These are phyloP conservation scores for Drosophila ercepeae DNA, from an alignment of 1,140 invertebrate genomes.

Conservation along the genomic window DNA sequence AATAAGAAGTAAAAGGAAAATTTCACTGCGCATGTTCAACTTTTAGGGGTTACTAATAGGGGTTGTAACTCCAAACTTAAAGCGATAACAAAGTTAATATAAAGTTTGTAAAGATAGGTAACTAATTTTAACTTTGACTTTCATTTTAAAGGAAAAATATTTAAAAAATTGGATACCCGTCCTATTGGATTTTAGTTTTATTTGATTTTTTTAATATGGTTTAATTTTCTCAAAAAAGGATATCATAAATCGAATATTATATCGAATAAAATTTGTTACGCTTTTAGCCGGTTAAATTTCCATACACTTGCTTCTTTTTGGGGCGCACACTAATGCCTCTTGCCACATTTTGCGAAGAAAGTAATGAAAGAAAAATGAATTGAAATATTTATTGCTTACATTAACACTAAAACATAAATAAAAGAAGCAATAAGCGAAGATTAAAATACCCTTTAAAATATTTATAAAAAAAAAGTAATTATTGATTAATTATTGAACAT, in stretches of 20 bases:
- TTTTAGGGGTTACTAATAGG: constrained; percentile 1
- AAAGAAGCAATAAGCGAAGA: not conserved
- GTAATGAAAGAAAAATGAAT: constrained; percentile 10
- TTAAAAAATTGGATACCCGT: too few relatives aligned
- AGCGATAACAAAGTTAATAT: not conserved
- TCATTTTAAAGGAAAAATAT: not conserved
- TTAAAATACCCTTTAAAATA: constrained; percentile 16
- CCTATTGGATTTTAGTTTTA: not conserved
- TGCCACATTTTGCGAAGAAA: not conserved
- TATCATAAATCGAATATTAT: constrained; percentile 17
- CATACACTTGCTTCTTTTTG: not conserved
- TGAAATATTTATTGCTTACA: constrained; percentile 24
- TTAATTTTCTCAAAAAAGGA: not conserved
- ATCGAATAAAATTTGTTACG: constrained; percentile 12
- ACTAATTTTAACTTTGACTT: not conserved
- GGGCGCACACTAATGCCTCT: not conserved
- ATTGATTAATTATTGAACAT: not conserved
- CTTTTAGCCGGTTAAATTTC: constrained; percentile 16
- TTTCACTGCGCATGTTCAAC: constrained; percentile 39
- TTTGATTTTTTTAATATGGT: too few relatives aligned
- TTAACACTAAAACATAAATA: constrained; percentile 7
- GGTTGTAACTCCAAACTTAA: constrained; percentile 20
- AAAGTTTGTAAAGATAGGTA: not conserved
- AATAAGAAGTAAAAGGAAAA: constrained; percentile 52
- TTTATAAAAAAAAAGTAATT: not conserved